A percentile compares a stretch with the other conserved stretches of the same genome.
Evolutionary conservation across 2,888 invertebrate genomes (phyloP).

Genomic region (Papilio gigon): DNA sequence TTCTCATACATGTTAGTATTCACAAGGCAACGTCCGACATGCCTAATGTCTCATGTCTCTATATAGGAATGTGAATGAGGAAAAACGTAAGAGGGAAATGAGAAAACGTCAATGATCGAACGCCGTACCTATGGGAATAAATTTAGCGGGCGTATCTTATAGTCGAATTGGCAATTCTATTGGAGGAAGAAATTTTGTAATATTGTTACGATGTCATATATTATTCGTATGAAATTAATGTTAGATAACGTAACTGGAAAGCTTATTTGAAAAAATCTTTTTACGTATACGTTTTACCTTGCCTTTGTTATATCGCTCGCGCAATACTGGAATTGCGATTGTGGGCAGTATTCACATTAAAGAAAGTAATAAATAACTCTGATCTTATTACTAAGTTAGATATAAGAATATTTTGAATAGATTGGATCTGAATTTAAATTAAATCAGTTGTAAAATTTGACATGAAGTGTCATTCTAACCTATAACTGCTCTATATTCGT

Average conservation of each 20-base stretch:
- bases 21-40: constrained; percentile 60
- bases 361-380: too few species aligned
- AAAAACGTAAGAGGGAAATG: constrained; percentile 56
- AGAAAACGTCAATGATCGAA: constrained; percentile 77
- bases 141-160: constrained; percentile 70
- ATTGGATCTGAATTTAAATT: too few species aligned
- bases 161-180: constrained; percentile 68
- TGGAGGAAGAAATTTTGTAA: constrained; percentile 40
- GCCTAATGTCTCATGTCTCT: constrained; percentile 55
- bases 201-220: constrained; percentile 38
- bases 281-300: constrained; percentile 28
- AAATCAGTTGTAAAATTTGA: too few species aligned
- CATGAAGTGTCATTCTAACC: too few species aligned
- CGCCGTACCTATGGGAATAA: constrained; percentile 79
- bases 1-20: constrained; percentile 57
- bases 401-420: too few species aligned
- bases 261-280: constrained; percentile 43
- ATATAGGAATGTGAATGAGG: constrained; percentile 47
- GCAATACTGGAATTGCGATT: too few species aligned
- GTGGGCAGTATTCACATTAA: too few species aligned
- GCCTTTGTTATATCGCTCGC: neutral
- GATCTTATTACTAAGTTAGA: too few species aligned
- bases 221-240: constrained; percentile 40
- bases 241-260: constrained; percentile 24
- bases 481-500: neutral